Percentiles rank a stretch among this genome's conserved stretches.
Conservation (phyloP, 2,888 invertebrate genomes). For the Coenonympha arcania region DNA sequence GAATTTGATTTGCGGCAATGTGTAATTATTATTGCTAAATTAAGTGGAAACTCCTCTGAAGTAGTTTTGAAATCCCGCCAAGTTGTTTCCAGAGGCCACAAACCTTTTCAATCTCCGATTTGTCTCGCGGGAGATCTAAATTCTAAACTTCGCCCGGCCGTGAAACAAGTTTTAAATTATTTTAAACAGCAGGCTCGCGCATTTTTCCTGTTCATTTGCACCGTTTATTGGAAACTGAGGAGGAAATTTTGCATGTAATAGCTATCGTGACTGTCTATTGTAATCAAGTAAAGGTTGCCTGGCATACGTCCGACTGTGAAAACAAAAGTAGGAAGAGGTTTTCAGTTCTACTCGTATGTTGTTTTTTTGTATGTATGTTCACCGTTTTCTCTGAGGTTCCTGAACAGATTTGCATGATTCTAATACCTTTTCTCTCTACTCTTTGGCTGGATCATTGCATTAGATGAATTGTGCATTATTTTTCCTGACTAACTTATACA, state of each 20-base stretch:
- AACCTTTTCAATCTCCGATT: slow-evolving; percentile 20
- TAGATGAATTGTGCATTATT: too few relatives aligned
- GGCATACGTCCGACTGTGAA: neutral
- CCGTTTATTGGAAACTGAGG: slow-evolving; percentile 1
- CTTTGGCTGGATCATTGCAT: too few relatives aligned
- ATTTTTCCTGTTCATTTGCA: slow-evolving; percentile 10
- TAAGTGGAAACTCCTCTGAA: slow-evolving; percentile 10
- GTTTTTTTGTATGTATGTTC: too few relatives aligned
- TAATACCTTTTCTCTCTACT: too few relatives aligned
- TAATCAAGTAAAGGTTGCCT: too few relatives aligned
- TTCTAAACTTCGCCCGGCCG: slow-evolving; percentile 17
- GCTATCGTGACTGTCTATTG: neutral
- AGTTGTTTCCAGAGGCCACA: slow-evolving; percentile 13
- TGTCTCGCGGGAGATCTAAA: slow-evolving; percentile 18
- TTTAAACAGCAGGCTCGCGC: slow-evolving; percentile 12
- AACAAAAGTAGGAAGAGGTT: too few relatives aligned
- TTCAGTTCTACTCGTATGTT: too few relatives aligned
- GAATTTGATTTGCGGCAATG: neutral
- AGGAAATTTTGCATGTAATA: neutral
- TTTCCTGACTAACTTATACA: too few relatives aligned
- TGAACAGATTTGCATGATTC: too few relatives aligned
- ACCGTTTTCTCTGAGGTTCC: too few relatives aligned
- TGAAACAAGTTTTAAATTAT: slow-evolving; percentile 21
- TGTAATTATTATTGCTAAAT: slow-evolving; percentile 2
- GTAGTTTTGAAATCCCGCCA: slow-evolving; percentile 17